A percentile compares a stretch with the other conserved stretches of the same genome.
These are phyloP conservation scores for Kudoa iwatai DNA, from an alignment of 30 jellyfish, hydroid and myxozoan genomes.

Conservation along the genomic window DNA sequence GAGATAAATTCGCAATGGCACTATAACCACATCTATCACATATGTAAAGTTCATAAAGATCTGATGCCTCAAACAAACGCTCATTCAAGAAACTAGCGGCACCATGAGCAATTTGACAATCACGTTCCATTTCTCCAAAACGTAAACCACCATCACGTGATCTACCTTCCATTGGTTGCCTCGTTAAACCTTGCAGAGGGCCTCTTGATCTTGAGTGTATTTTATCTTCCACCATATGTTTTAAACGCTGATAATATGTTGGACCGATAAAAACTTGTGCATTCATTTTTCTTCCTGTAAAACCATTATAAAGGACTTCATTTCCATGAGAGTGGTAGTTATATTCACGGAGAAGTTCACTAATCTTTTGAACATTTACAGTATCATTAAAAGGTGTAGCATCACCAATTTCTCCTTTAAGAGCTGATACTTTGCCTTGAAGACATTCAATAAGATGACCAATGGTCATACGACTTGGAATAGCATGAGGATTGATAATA, in stretches of 20 bases:
- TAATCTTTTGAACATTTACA: constrained; percentile 61
- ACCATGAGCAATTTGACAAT: constrained; percentile 98
- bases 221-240: constrained; percentile 97
- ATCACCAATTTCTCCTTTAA: constrained; percentile 96
- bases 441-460: constrained; percentile 92
- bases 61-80: constrained; percentile 89
- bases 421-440: constrained; percentile 95
- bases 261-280: constrained; percentile 93
- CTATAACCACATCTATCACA: constrained; percentile 75
- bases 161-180: constrained; percentile 99
- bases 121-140: constrained; percentile 99
- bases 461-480: constrained; percentile 98
- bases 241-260: constrained; percentile 74
- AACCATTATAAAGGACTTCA: constrained; percentile 76
- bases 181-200: constrained; percentile 69
- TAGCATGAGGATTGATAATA: constrained; percentile 88
- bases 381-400: constrained; percentile 98
- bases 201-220: constrained; percentile 98
- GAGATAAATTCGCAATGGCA: constrained; percentile 68
- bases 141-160: constrained; percentile 98
- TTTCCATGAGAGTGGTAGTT: constrained; percentile 90
- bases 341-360: constrained; percentile 39
- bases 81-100: constrained; percentile 87
- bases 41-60: constrained; percentile 48
- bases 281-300: constrained; percentile 78